Conservation (phyloP, 2,888 invertebrate species). For the Tenthredo mesomela region DNA sequence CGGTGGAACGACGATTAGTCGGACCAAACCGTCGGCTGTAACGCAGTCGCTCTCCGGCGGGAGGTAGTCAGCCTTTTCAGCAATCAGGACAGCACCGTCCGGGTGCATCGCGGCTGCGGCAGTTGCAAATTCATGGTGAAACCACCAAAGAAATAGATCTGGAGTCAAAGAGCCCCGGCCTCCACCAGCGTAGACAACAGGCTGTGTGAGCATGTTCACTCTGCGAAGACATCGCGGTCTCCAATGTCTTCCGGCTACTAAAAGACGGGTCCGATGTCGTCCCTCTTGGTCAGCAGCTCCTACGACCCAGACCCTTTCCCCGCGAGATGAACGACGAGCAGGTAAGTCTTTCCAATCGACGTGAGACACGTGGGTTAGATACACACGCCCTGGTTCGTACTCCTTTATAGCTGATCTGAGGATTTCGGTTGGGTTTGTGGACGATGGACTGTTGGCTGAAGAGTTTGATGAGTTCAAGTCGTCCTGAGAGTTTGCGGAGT, state of each 20-base stretch:
- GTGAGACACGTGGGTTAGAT: conserved; percentile 75
- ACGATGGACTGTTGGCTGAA: not conserved
- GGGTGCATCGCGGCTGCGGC: conserved; percentile 78
- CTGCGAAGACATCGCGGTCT: conserved; percentile 76
- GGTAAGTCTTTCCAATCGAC: conserved; percentile 78
- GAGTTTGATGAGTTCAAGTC: not conserved
- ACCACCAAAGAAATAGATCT: conserved; percentile 79
- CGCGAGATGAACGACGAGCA: conserved; percentile 63
- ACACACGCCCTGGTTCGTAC: conserved; percentile 75
- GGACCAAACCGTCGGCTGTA: conserved; percentile 74
- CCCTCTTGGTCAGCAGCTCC: conserved; percentile 78
- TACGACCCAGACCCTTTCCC: conserved; percentile 73
- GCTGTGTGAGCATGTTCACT: conserved; percentile 79
- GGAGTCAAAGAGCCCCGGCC: conserved; percentile 76
- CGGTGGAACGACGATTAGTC: conserved; percentile 69
- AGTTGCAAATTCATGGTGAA: conserved; percentile 78
- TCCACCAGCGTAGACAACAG: conserved; percentile 79
- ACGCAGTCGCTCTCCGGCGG: conserved; percentile 74
- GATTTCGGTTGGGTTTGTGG: conserved; percentile 59
- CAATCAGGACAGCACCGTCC: conserved; percentile 75
- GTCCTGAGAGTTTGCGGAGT: conserved; percentile 47
- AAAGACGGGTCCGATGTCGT: conserved; percentile 77
- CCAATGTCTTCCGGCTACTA: conserved; percentile 78
- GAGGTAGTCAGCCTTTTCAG: conserved; percentile 74
- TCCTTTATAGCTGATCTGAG: conserved; percentile 66